Evolutionary conservation across 2,888 invertebrate genomes (phyloP).

Genomic region (Ectemnius continuus): DNA sequence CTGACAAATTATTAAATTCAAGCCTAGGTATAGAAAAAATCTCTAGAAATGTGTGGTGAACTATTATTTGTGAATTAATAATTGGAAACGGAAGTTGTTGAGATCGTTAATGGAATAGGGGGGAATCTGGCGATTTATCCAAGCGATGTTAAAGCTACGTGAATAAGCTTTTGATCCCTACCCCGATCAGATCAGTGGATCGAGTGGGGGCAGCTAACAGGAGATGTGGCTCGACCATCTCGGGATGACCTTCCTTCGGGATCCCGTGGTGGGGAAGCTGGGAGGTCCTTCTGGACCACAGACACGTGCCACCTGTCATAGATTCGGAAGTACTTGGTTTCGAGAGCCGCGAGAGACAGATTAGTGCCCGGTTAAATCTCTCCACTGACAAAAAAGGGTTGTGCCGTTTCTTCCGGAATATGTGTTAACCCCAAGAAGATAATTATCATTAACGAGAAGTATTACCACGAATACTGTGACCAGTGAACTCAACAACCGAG

Average conservation of each 20-base stretch:
- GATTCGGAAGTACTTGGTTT: constrained; percentile 64
- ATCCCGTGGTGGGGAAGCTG: constrained; percentile 62
- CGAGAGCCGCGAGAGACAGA: constrained; percentile 54
- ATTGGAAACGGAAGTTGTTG: background rate
- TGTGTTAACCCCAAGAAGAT: background rate
- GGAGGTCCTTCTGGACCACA: constrained; percentile 68
- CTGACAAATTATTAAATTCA: too few relatives aligned
- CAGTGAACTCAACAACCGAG: background rate
- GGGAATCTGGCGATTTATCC: constrained; percentile 46
- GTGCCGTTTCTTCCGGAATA: background rate
- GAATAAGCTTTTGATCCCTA: constrained; percentile 62
- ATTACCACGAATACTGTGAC: background rate
- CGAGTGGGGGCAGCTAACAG: constrained; percentile 50
- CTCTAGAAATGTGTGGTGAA: background rate
- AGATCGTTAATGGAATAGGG: constrained; percentile 10
- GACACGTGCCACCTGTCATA: constrained; percentile 75
- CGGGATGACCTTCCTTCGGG: constrained; percentile 63
- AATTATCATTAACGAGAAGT: background rate
- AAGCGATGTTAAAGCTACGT: constrained; percentile 58
- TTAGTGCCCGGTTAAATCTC: constrained; percentile 53
- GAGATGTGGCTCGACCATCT: constrained; percentile 58
- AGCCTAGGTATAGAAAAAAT: too few relatives aligned
- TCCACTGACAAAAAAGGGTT: constrained; percentile 26
- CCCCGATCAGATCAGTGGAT: constrained; percentile 49
- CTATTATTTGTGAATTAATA: background rate